Evolutionary conservation across 2,113 vertebrate species (phyloP), one percentile per base, ranked within the genome.

Genomic region (Campylomormyrus numenius): DNA sequence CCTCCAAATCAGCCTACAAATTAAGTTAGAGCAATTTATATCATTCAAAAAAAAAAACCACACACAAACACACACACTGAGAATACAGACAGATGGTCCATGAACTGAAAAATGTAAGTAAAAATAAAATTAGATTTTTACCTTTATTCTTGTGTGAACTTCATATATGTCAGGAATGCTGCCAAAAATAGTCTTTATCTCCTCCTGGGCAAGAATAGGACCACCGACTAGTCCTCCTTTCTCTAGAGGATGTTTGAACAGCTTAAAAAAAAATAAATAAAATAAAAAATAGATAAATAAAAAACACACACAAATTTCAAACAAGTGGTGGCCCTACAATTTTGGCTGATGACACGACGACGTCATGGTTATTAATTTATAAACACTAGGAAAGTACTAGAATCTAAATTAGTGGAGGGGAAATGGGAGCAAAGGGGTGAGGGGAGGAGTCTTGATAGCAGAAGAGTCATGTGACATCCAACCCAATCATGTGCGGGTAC

Each of bases 151-250:
- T 70, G 94, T 98, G 91, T 99, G 98, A 10, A 99, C 97, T 21
- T 99, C 98, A 89, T 98, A 97, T 93, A 99, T 99, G 91, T 99
- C 98, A 49, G 98, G 98, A 92, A 99, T 99, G 94, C 98, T 98
- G 93, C 98, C 98, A 93, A 99, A 99, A 94, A 99, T 99, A 6
- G 98, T 98, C 93, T 99, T 99, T 53, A 99, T 97, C 93, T 99
- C 98, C 92, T 99, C 98, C 89, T 96, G 97, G 46, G 98, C 98
- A 93, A 99, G 97, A 90, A 99, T 98, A 48, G 98, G 98, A 24
- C 98, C 98, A 6, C 98, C 98, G 42, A 99, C 96, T 27, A 99
- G 98, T 39, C 96, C 98, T 90, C 99, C 98, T 90, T 98, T 98
- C 91, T 99, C 98, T 93, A 99, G 15, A 0, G 98, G 98, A 93